Conservation (phyloP, 1,140 invertebrate genomes). For the Rhopalosiphum maidis region DNA sequence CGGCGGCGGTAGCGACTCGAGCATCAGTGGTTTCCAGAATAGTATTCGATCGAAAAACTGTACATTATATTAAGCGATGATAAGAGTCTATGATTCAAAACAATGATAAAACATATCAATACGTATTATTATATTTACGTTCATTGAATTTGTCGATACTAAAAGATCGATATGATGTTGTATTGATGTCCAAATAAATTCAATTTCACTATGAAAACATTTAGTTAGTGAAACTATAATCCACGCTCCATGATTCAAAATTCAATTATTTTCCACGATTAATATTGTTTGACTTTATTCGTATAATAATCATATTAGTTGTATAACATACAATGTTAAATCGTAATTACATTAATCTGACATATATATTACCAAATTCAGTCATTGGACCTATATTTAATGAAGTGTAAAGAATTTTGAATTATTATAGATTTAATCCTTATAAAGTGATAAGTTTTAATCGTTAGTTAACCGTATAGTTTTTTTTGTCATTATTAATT, state of each 20-base stretch:
- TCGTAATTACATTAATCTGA: neutral
- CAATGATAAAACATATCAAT: neutral
- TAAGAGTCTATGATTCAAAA: neutral
- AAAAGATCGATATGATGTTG: neutral
- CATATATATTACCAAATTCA: neutral
- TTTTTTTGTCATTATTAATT: neutral
- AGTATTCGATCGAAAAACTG: neutral
- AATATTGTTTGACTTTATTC: neutral
- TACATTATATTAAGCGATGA: neutral
- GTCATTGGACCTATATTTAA: neutral
- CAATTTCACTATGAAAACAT: neutral
- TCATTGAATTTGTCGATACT: neutral
- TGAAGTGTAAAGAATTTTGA: neutral
- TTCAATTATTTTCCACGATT: neutral
- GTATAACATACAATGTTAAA: neutral
- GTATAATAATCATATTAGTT: neutral
- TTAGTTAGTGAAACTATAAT: neutral
- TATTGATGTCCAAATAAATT: neutral
- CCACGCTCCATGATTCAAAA: neutral
- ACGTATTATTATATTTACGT: neutral
- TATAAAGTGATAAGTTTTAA: neutral
- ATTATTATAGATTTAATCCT: neutral
- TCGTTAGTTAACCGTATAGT: neutral
- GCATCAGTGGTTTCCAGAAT: neutral
- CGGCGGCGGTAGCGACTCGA: too few relatives aligned